phyloP scores from a whole-genome alignment of 2,113 vertebrate species.

The Propithecus coquereli region DNA sequence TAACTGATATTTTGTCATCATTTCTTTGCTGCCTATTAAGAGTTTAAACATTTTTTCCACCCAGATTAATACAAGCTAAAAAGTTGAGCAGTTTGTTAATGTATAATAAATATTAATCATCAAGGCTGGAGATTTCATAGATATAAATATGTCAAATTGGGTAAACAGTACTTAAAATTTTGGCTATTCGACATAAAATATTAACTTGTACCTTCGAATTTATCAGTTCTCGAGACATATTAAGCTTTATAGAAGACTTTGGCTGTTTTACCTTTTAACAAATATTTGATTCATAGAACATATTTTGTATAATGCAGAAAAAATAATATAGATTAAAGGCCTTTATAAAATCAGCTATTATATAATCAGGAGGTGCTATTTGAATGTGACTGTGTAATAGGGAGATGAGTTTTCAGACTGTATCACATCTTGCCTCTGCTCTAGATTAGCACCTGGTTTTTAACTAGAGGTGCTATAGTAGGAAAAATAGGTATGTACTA shows the following conservation, averaged over 20 bases:
- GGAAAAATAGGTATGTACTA: background rate
- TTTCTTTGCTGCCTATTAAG: background rate
- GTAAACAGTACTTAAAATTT: background rate
- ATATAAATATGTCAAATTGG: background rate
- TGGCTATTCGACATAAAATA: background rate
- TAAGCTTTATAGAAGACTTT: background rate
- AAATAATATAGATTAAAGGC: background rate
- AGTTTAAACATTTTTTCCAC: background rate
- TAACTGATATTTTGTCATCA: background rate
- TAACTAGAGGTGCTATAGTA: background rate
- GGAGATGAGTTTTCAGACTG: background rate
- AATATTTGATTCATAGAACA: background rate
- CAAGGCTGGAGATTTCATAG: background rate
- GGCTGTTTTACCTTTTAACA: background rate
- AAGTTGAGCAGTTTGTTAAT: background rate
- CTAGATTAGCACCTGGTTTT: background rate
- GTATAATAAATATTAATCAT: background rate
- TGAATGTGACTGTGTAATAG: background rate
- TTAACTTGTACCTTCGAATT: background rate
- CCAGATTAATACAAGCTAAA: slow-evolving; percentile 9
- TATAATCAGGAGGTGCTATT: background rate
- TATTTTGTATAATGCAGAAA: too few species aligned
- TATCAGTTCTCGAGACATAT: background rate
- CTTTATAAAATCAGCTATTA: background rate
- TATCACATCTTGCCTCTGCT: background rate